Base-by-base conservation (phyloP, 2,888 invertebrate genomes). In the Allophyes oxyacanthae region DNA sequence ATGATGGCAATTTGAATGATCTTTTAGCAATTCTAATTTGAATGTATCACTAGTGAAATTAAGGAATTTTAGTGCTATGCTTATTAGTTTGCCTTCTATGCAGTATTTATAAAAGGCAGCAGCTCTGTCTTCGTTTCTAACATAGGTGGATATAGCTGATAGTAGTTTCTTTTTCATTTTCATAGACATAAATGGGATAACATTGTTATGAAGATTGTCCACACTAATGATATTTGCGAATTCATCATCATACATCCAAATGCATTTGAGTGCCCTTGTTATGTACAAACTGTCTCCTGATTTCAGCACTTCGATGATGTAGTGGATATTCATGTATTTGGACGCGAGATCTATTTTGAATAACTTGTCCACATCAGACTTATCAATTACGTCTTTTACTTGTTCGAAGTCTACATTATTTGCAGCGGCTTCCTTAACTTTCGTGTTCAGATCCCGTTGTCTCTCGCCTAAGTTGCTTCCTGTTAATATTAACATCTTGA, bases 341-440 rank as follows among this genome's bases (percentile, higher is more conserved):
- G 87, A 82, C 1, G 91, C 91, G 5, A 91, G 59, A 69, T 88
- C 88, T 32, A 91, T 91, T 73, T 88, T 86, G 55, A 82, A 90
- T 1, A 91, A 52, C 32, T 71, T 85, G 41, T 90, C 89, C 2
- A 85, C 45, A 65, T 90, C 91, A 6, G 79, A 72, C n/a, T 64
- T 55, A 41, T 83, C 84, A 2, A 52, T 33, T 37, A 70, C 57
- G 11, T 62, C 48, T 64, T 79, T 77, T 5, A 86, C 52, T 20
- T 77, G 36, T 28, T 84, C 55, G 48, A 89, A 85, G 9, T 69
- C 50, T 0, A 72, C 50, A 8, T 73, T 56, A 6, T 65, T 58
- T 15, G 33, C 26, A 14, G 55, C 63, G 6, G 82, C 82, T 54
- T 80, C 77, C 10, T 72, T 82, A 0, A 86, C 84, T 58, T 79